These are phyloP conservation scores for Melipona quadrifasciata DNA, from an alignment of 1,140 invertebrate species.

Conservation along the genomic window DNA sequence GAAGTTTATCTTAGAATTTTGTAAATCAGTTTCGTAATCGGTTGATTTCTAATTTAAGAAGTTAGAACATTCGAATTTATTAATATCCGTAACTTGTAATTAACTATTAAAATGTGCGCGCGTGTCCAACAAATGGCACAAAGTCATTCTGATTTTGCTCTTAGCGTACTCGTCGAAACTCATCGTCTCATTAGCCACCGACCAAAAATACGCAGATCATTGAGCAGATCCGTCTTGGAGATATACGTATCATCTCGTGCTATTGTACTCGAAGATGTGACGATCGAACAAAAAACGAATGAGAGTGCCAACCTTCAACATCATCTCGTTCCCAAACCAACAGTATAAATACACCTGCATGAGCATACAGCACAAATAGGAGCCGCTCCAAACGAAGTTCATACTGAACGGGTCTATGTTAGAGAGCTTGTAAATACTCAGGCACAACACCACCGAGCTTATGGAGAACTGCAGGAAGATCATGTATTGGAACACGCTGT, in stretches of 20 bases:
- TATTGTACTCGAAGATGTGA: background rate
- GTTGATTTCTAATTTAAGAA: background rate
- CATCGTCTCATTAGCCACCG: background rate
- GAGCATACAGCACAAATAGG: conserved; percentile 60
- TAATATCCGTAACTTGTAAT: background rate
- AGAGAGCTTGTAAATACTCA: conserved; percentile 56
- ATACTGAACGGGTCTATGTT: conserved; percentile 76
- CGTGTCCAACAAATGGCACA: background rate
- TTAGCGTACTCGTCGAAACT: no score
- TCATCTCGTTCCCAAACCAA: conserved; percentile 84
- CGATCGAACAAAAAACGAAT: background rate
- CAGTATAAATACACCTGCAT: conserved; percentile 82
- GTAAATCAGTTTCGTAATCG: background rate
- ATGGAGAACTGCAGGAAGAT: conserved; percentile 59
- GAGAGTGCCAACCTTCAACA: conserved; percentile 77
- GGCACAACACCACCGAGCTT: conserved; percentile 56
- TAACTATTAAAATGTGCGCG: background rate
- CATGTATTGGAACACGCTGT: conserved; percentile 39
- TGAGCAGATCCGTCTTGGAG: background rate
- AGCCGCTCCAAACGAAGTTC: conserved; percentile 57
- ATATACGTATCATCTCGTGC: background rate
- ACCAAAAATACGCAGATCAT: background rate
- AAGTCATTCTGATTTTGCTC: background rate
- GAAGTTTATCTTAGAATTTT: background rate
- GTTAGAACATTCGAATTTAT: no score